A percentile compares a stretch with the other conserved stretches of the same genome.
These are phyloP conservation scores for Sicus ferrugineus DNA, from an alignment of 2,888 invertebrate genomes.

Conservation along the genomic window DNA sequence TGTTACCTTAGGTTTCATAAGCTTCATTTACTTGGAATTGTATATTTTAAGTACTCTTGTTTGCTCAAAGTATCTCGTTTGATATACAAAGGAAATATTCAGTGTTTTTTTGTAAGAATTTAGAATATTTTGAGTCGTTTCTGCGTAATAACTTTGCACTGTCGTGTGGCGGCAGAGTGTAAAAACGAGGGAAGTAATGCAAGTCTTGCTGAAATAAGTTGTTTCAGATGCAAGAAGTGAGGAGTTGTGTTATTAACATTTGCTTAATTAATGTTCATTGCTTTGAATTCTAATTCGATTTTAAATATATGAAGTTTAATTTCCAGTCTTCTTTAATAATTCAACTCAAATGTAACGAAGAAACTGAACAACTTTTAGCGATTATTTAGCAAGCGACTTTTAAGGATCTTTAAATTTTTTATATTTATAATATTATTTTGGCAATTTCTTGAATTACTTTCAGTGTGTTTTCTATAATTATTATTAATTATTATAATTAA, in stretches of 20 bases:
- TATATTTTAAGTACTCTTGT: constrained; percentile 29
- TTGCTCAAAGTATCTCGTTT: constrained; percentile 7
- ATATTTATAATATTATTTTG: constrained; percentile 18
- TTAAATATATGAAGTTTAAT: constrained; percentile 1
- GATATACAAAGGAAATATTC: constrained; percentile 14
- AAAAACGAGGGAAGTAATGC: too few species aligned
- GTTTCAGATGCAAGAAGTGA: too few species aligned
- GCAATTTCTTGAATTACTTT: constrained; percentile 15
- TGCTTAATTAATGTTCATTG: too few species aligned
- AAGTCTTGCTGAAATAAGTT: too few species aligned
- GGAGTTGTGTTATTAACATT: too few species aligned
- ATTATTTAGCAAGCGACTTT: constrained; percentile 19
- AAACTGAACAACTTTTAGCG: background rate
- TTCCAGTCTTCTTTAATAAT: constrained; percentile 31
- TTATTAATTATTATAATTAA: background rate
- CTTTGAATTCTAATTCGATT: background rate
- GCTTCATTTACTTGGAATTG: constrained; percentile 32
- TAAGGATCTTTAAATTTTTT: background rate
- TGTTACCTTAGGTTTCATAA: constrained; percentile 25
- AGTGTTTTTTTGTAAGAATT: constrained; percentile 12
- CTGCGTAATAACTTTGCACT: constrained; percentile 3
- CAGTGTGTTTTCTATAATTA: background rate
- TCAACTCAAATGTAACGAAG: constrained; percentile 7
- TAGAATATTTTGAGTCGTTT: constrained; percentile 27
- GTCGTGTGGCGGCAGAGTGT: too few species aligned